These are phyloP conservation scores for Aphrocallistes beatrix DNA, from an alignment of 37 sponge, comb jelly and placozoan species.

Conservation along the genomic window DNA sequence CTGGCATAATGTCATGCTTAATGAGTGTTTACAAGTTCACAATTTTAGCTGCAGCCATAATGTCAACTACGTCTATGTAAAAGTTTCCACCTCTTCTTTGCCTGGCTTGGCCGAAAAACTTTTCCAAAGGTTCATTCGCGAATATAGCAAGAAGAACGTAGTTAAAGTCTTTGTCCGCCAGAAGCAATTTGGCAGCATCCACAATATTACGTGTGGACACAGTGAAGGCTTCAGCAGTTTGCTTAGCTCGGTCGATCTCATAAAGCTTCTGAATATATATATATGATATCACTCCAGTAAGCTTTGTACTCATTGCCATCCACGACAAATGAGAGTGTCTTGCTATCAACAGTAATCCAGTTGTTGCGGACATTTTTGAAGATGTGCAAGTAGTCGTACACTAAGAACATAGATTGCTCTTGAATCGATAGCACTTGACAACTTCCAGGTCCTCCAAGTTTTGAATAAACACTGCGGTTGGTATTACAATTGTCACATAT, in stretches of 20 bases:
- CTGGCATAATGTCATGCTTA: background rate
- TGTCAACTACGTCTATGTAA: background rate
- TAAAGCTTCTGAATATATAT: too few species aligned
- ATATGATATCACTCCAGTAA: background rate
- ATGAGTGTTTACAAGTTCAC: background rate
- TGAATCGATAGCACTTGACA: slow-evolving; percentile 20
- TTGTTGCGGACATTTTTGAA: slow-evolving; percentile 16
- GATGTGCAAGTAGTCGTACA: slow-evolving; percentile 19
- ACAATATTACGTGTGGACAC: slow-evolving; percentile 13
- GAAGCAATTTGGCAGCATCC: slow-evolving; percentile 19
- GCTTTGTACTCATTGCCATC: slow-evolving; percentile 20
- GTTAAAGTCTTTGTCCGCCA: slow-evolving; percentile 17
- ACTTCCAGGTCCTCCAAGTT: slow-evolving; percentile 19
- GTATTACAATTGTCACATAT: slow-evolving; percentile 16
- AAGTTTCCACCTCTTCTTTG: slow-evolving; percentile 19
- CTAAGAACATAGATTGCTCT: slow-evolving; percentile 16
- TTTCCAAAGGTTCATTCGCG: slow-evolving; percentile 5
- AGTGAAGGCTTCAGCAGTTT: slow-evolving; percentile 19
- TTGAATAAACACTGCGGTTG: slow-evolving; percentile 19
- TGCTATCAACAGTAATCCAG: slow-evolving; percentile 19
- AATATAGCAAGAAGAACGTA: slow-evolving; percentile 19
- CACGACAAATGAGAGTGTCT: slow-evolving; percentile 9
- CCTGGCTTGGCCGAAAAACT: slow-evolving; percentile 1
- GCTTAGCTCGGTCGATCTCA: slow-evolving; percentile 21
- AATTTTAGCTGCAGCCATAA: background rate